Evolutionary conservation across 2,888 invertebrate genomes (phyloP), one percentile per base, ranked within the genome.

Genomic region (Unio delphinus): DNA sequence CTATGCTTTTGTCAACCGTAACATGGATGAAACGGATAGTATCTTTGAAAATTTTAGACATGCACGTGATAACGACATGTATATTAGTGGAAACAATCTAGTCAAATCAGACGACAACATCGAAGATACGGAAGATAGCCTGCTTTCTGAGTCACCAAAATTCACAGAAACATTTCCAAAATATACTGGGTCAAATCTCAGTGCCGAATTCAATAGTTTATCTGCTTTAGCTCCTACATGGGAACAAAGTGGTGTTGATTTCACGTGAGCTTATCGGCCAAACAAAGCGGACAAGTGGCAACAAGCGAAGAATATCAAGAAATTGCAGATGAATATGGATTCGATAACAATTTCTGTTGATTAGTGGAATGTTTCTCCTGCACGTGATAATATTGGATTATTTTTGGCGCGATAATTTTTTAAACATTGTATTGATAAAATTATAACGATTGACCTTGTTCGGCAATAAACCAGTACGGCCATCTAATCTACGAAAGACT

Each of bases 141-240:
- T 18, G 30, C 20, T 30, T 55, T 23, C 18, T 23, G 20, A 55
- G 45, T 63, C 23, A 54, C 7, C 23, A n/a, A 23, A 18, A 23
- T 23, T 63, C 63, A 26, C 23, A 63, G 15, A 54, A 28, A 23
- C 55, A 23, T 63, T 63, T 63, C 63, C 63, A 34, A 26, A 55
- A 63, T 28, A 63, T 63, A 54, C 63, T n/a, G 7, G 55, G 15
- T 63, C 54, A 18, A 63, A 63, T 30, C 55, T 63, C 55, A 34
- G n/a, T 23, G 45, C 63, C 8, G 63, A 63, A 4, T n/a, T 63
- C 26, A 55, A 63, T 7, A n/a, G 63, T 3, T 28, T 45, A 45
- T 45, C 45, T 45, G 4, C 45, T 45, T 45, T 45, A 45, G 45
- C 8, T 45, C 45, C 45, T 15, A 45, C 15, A 11, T 45, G 11